Evolutionary conservation across 2,888 invertebrate genomes (phyloP).

Genomic region (Orthosia gothica): DNA sequence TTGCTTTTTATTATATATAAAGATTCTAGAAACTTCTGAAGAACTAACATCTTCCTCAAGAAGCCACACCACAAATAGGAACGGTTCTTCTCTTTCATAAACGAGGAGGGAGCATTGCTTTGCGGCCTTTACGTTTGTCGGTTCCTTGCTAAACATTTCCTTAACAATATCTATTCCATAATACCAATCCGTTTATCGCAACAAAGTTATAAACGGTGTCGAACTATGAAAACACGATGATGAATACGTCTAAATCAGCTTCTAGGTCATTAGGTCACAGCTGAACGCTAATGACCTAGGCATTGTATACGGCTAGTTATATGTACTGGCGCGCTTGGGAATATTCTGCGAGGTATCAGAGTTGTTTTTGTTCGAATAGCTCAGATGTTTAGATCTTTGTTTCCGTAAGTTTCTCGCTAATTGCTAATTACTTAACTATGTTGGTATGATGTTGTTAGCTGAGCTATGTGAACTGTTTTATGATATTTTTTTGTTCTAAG

Average conservation of each 20-base stretch:
- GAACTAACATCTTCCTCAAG: neutral
- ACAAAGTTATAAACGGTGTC: slow-evolving; percentile 52
- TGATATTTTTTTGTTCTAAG: neutral
- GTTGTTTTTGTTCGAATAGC: slow-evolving; percentile 44
- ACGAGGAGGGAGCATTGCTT: neutral
- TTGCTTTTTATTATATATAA: no score
- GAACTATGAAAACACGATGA: slow-evolving; percentile 58
- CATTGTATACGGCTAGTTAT: slow-evolving; percentile 58
- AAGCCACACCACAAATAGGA: neutral
- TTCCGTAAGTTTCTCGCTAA: slow-evolving; percentile 39
- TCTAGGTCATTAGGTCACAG: slow-evolving; percentile 74
- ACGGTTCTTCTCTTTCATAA: neutral
- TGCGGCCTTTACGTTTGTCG: no score
- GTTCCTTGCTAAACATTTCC: neutral
- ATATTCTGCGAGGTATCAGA: slow-evolving; percentile 40
- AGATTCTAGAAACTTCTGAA: no score
- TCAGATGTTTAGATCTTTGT: slow-evolving; percentile 39
- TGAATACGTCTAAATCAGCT: slow-evolving; percentile 55
- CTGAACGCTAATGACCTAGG: slow-evolving; percentile 70
- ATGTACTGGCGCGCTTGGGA: slow-evolving; percentile 37
- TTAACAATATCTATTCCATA: slow-evolving; percentile 9
- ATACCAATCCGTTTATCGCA: slow-evolving; percentile 54
- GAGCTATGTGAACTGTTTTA: slow-evolving; percentile 23
- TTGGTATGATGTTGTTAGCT: slow-evolving; percentile 36
- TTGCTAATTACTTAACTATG: slow-evolving; percentile 41